Evolutionary conservation across 2,888 invertebrate species (phyloP), one percentile per base, ranked within the genome.

Genomic region (Tupiocoris notatus): DNA sequence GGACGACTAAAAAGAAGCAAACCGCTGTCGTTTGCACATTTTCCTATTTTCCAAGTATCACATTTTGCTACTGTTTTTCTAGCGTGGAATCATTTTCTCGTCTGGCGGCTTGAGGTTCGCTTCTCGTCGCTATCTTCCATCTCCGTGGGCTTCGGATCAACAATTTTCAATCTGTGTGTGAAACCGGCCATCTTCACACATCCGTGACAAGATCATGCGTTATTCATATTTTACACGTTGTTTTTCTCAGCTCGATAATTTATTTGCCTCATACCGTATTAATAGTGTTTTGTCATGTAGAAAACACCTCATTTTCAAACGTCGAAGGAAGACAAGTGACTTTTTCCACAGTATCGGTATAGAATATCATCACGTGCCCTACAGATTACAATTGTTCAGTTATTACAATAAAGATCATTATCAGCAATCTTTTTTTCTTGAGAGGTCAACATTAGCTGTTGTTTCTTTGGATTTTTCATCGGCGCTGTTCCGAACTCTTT

Each of bases 341-440:
- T 71, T 62, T 56, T 79, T 79, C 73, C 80, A 83, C 79, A 81
- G 80, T 80, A 81, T 81, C 77, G 82, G 81, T 78, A 81, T 83
- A 75, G 82, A 83, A 82, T 84, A 83, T 79, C 84, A 84, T 78
- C 84, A 85, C 81, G 82, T 84, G 79, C 84, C 84, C 63, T 84
- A 84, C 80, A 84, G 84, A 81, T 84, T 84, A 84, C 39, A 20
- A 54, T 67, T 22, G 56, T n/a, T 67, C 22, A 54, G 21, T 56
- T 67, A 67, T 54, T 67, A 65, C 25, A 65, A 39, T 39, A 39
- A 65, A 24, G 65, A 65, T 20, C 23, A 65, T 65, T 65, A 39
- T 39, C 12, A 12, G 39, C 39, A 39, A 7, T 39, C 12, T 39
- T 39, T 39, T 12, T 7, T 7, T 39, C 12, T 39, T 39, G 6